phyloP scores from a whole-genome alignment of 2,113 vertebrate genomes.

The Hyaena hyaena region DNA sequence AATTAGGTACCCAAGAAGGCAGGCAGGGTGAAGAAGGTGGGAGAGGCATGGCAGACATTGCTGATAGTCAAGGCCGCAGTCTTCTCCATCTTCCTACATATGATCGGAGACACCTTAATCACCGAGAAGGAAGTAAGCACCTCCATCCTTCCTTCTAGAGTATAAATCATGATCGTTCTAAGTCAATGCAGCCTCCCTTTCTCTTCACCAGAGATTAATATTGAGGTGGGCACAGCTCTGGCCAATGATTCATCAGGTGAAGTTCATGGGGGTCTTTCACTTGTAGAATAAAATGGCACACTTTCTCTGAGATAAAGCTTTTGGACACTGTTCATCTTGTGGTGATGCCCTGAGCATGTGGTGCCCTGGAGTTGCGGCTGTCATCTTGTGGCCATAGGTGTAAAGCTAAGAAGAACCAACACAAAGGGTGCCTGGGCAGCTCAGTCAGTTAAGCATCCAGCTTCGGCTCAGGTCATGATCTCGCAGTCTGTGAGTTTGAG shows the following conservation, averaged over 20 bases:
- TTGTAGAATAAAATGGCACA: neutral
- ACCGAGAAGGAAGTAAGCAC: neutral
- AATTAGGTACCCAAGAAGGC: neutral
- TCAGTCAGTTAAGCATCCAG: too few species aligned
- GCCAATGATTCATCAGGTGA: neutral
- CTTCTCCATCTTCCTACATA: neutral
- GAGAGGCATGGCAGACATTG: accelerated
- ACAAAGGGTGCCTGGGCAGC: neutral
- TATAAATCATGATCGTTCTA: neutral
- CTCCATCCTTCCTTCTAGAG: neutral
- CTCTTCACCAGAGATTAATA: neutral
- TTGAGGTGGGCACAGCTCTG: neutral
- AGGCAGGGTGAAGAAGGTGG: neutral
- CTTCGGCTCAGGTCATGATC: too few species aligned
- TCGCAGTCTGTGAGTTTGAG: too few species aligned
- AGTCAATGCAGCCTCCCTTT: neutral
- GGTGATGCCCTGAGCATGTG: neutral
- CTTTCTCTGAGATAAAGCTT: neutral
- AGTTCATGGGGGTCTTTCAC: neutral
- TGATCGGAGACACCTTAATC: neutral
- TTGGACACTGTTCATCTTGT: neutral
- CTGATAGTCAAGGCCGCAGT: neutral
- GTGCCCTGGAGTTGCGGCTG: neutral
- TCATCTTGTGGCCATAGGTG: neutral
- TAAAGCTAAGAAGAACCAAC: neutral